phyloP scores from a whole-genome alignment of 2,113 vertebrate genomes.

The Gyps fulvus region DNA sequence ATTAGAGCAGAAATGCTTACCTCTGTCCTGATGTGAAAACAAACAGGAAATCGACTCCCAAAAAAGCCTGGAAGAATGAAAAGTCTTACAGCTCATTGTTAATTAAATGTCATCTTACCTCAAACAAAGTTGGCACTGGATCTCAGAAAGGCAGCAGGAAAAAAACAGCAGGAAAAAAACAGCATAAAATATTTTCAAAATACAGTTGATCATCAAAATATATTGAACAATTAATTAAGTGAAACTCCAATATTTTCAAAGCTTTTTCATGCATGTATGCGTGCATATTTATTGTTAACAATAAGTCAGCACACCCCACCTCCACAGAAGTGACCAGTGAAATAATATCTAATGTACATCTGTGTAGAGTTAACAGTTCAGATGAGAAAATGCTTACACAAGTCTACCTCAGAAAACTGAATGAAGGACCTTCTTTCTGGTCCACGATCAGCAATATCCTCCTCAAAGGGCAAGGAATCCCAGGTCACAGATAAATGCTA shows the following conservation, averaged over 20 bases:
- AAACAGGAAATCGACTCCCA: not conserved
- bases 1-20: not conserved
- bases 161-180: not conserved
- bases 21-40: not conserved
- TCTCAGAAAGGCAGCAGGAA: not conserved
- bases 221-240: not conserved
- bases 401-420: not conserved
- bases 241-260: not conserved
- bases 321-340: not conserved
- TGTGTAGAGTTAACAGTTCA: not conserved
- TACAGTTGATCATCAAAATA: not conserved
- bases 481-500: not conserved
- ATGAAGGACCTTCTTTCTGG: not conserved
- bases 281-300: not conserved
- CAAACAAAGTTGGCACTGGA: not conserved
- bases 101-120: not conserved
- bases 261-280: not conserved
- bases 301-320: not conserved
- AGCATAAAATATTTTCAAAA: not conserved
- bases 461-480: not conserved
- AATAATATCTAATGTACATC: not conserved
- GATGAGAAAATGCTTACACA: not conserved
- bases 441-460: not conserved
- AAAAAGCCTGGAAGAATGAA: not conserved
- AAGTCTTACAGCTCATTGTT: not conserved